phyloP scores from a whole-genome alignment of 2,797 vertebrate genomes.

The Adrianichthys oophorus region DNA sequence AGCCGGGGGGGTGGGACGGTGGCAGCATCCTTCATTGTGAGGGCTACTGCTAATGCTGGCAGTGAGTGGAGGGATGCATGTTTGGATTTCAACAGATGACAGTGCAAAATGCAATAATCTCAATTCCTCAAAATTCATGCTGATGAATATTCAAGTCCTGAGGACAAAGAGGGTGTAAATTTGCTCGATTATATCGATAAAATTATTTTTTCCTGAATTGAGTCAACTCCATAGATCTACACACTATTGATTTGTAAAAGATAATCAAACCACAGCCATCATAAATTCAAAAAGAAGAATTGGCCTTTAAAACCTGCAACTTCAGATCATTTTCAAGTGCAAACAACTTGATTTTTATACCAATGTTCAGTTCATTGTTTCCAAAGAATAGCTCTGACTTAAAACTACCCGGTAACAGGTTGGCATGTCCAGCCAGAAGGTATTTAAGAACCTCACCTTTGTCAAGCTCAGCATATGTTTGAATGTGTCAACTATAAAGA shows the following conservation, averaged over 20 bases:
- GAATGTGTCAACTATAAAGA: neutral
- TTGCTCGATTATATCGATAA: no score
- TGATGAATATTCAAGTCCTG: neutral
- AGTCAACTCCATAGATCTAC: no score
- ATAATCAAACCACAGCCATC: no score
- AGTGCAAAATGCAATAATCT: neutral
- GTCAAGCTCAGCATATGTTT: neutral
- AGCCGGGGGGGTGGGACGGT: neutral
- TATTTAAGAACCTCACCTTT: neutral
- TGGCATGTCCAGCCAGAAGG: neutral
- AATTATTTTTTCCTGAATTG: no score
- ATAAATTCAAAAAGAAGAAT: no score
- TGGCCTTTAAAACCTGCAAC: no score
- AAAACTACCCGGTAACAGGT: no score
- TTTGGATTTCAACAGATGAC: no score
- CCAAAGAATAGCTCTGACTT: neutral
- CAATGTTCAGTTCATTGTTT: no score
- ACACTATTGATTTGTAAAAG: no score
- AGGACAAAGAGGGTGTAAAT: neutral
- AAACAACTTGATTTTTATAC: no score
- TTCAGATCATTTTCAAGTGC: no score
- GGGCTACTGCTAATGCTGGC: conserved; percentile 23
- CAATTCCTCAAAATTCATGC: neutral
- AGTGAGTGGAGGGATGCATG: neutral
- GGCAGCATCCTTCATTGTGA: conserved; percentile 31